Conservation (phyloP, 1,140 invertebrate genomes). For the Pentalonia nigronervosa region DNA sequence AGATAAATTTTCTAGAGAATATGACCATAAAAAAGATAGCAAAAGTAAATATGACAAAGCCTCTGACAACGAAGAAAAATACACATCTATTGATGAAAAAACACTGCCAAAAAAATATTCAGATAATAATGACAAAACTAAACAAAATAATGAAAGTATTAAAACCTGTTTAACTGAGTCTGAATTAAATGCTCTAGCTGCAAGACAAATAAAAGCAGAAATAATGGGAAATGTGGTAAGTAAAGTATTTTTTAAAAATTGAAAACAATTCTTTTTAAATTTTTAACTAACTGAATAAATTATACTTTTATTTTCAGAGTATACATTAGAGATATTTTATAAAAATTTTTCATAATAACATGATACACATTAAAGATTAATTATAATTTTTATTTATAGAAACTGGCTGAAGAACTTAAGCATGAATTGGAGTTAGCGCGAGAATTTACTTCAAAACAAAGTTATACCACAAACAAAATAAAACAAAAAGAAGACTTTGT, state of each 20-base stretch:
- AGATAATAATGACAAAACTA: background rate
- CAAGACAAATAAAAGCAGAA: conserved; percentile 90
- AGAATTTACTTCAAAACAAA: conserved; percentile 63
- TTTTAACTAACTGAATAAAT: background rate
- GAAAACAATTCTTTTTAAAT: background rate
- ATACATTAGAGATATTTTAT: background rate
- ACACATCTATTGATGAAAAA: background rate
- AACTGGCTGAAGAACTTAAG: conserved; percentile 76
- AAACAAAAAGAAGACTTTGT: conserved; percentile 68
- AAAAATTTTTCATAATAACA: background rate
- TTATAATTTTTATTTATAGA: conserved; percentile 63
- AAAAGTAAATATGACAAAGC: background rate
- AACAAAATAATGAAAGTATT: background rate
- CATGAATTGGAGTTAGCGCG: conserved; percentile 76
- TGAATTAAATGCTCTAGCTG: conserved; percentile 77
- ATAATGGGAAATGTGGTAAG: conserved; percentile 79
- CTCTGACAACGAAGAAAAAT: conserved; percentile 11
- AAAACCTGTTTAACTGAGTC: conserved; percentile 24
- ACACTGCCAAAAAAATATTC: background rate
- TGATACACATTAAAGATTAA: background rate
- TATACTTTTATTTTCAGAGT: background rate
- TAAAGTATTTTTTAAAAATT: conserved; percentile 44
- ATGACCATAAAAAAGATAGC: conserved; percentile 16
- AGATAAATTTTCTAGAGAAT: background rate
- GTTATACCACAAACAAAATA: conserved; percentile 61